Evolutionary conservation across 1,140 invertebrate genomes (phyloP).

Genomic region (Trichogramma pretiosum): DNA sequence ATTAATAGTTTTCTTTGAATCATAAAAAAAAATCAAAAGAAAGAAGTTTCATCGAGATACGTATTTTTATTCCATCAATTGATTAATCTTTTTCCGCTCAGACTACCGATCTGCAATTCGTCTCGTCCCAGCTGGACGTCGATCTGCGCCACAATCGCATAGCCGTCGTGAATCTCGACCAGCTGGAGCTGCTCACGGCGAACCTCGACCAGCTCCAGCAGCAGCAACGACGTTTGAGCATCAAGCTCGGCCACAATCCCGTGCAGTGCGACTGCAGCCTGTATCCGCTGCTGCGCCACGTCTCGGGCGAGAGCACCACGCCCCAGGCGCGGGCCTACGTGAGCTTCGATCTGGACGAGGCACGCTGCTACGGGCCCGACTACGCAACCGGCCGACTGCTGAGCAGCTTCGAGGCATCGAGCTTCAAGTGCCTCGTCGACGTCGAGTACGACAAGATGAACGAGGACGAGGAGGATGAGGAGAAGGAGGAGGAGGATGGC

Average conservation of each 20-base stretch:
- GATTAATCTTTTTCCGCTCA: too few relatives aligned
- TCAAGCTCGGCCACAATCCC: constrained; percentile 53
- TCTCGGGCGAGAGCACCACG: background rate
- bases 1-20: background rate
- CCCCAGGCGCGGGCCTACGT: background rate
- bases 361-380: background rate
- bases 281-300: constrained; percentile 3
- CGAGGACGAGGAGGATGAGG: too few relatives aligned
- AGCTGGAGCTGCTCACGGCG: constrained; percentile 1
- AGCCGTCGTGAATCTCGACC: background rate
- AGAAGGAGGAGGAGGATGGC: too few relatives aligned
- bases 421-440: constrained; percentile 1
- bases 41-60: background rate
- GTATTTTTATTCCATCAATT: too few relatives aligned
- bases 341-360: background rate
- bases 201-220: background rate
- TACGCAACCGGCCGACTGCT: too few relatives aligned
- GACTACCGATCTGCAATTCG: constrained; percentile 12
- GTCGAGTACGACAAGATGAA: too few relatives aligned
- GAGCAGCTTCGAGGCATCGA: background rate
- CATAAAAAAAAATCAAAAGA: background rate
- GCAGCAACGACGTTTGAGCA: constrained; percentile 49
- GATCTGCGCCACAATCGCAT: constrained; percentile 12
- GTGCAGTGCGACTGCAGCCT: constrained; percentile 8
- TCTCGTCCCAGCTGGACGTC: background rate